Conservation (phyloP, 2,888 invertebrate genomes). For the Notodonta ziczac region DNA sequence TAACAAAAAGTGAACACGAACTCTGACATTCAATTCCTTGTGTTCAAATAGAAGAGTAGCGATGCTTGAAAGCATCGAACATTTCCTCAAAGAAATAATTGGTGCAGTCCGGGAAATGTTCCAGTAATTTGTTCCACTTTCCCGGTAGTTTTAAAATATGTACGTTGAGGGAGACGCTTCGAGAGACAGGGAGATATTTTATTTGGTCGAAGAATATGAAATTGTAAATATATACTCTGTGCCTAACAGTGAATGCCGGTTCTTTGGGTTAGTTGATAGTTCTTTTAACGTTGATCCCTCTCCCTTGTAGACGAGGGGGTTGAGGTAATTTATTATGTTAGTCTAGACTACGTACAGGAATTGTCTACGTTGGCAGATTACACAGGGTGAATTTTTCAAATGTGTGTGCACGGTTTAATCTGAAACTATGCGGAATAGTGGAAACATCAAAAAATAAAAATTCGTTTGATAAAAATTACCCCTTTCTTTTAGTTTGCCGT, state of each 20-base stretch:
- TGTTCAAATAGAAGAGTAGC: not conserved
- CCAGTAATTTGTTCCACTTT: constrained; percentile 1
- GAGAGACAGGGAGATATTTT: not conserved
- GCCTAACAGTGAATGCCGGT: not conserved
- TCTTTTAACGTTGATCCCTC: not conserved
- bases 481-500: no score
- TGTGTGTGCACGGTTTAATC: no score
- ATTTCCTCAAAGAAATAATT: constrained; percentile 2
- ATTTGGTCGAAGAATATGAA: constrained; percentile 6
- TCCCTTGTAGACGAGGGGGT: not conserved
- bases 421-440: no score
- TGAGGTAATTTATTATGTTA: not conserved
- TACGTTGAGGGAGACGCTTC: not conserved
- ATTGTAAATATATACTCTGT: constrained; percentile 1
- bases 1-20: not conserved
- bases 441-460: no score
- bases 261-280: not conserved
- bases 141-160: constrained; percentile 4
- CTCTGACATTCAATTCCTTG: not conserved
- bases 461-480: no score
- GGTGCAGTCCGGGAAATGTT: not conserved
- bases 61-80: not conserved
- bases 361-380: not conserved
- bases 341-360: not conserved
- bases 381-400: no score